Conservation (phyloP, 2,888 invertebrate genomes). For the Glaucopsyche alexis region DNA sequence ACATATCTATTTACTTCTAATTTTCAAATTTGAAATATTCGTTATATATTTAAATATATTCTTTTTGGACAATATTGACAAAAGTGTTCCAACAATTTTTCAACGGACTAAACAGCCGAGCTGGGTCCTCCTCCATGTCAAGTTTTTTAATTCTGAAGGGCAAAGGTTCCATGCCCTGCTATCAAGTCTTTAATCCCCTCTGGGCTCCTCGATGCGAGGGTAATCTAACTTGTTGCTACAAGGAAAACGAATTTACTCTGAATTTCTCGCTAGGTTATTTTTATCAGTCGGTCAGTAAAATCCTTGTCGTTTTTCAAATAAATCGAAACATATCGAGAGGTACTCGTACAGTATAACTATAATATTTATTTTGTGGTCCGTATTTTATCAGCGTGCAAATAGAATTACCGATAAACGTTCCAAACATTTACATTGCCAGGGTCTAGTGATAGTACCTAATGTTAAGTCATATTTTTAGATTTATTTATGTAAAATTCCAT, state of each 20-base stretch:
- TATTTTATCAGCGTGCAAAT: constrained; percentile 5
- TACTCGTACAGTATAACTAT: no score
- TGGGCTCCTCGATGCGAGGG: not conserved
- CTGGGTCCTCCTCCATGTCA: not conserved
- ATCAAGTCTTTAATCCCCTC: not conserved
- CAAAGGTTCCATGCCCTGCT: constrained; percentile 11
- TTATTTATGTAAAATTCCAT: not conserved
- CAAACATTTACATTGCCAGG: not conserved
- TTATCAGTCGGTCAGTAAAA: constrained; percentile 2
- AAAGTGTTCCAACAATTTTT: no score
- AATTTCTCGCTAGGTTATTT: not conserved
- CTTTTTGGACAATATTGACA: no score
- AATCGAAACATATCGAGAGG: not conserved
- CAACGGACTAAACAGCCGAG: no score
- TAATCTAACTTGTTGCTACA: constrained; percentile 7
- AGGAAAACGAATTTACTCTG: constrained; percentile 1
- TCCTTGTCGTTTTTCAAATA: not conserved
- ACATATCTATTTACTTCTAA: no score
- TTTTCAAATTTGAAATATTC: no score
- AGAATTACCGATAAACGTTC: constrained; percentile 5
- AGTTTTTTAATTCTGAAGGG: not conserved
- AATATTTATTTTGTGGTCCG: constrained; percentile 15
- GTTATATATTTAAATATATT: no score
- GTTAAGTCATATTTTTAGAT: not conserved
- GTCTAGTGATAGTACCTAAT: not conserved